These are phyloP conservation scores for Palaemon carinicauda DNA, from an alignment of 1,140 invertebrate genomes.

Conservation along the genomic window DNA sequence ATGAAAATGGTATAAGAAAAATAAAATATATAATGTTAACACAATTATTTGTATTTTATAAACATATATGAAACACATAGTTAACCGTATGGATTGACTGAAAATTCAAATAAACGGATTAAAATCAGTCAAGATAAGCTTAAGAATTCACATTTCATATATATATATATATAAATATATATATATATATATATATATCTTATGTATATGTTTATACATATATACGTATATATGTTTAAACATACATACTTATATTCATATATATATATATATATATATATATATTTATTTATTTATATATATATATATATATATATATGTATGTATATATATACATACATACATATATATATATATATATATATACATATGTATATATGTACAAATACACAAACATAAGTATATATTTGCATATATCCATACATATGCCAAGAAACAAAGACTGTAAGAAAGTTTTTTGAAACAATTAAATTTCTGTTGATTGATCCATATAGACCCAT, in stretches of 20 bases:
- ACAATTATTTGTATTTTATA: no score
- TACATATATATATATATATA: background rate
- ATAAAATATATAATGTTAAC: no score
- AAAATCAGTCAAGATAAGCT: background rate
- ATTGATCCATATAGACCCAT: no score
- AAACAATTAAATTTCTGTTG: no score
- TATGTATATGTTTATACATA: background rate
- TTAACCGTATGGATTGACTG: no score
- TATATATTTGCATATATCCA: background rate
- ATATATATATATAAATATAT: background rate
- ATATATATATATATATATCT: background rate
- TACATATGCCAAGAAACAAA: no score
- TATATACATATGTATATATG: background rate
- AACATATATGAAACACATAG: no score
- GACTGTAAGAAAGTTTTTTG: no score
- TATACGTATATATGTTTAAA: background rate
- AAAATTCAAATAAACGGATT: background rate
- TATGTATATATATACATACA: background rate
- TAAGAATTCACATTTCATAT: background rate
- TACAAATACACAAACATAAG: background rate
- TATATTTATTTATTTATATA: background rate
- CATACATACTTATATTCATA: background rate
- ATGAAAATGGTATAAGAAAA: no score
- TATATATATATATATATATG: background rate
- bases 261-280: background rate